A percentile compares a stretch with the other conserved stretches of the same genome.
phyloP scores from a whole-genome alignment of 2,888 invertebrate genomes.

The Tetramorium bicarinatum region DNA sequence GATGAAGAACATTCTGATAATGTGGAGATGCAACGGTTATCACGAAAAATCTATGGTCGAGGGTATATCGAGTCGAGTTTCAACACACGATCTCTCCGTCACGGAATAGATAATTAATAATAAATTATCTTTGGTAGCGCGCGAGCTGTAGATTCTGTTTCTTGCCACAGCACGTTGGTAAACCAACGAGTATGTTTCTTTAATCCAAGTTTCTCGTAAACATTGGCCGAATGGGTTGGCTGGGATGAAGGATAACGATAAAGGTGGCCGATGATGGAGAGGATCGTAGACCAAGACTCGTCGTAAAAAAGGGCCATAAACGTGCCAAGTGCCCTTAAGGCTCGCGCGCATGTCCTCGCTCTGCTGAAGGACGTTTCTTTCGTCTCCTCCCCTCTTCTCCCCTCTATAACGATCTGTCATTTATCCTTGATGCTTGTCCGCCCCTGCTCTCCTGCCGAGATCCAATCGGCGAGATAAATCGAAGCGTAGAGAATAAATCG shows the following conservation, averaged over 20 bases:
- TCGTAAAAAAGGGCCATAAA: constrained; percentile 73
- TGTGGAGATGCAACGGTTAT: background rate
- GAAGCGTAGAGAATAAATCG: constrained; percentile 69
- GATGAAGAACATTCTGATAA: background rate
- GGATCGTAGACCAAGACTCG: constrained; percentile 63
- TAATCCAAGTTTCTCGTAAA: constrained; percentile 49
- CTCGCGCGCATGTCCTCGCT: constrained; percentile 68
- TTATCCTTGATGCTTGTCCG: constrained; percentile 69
- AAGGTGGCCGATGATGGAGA: constrained; percentile 71
- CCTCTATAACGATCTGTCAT: constrained; percentile 72
- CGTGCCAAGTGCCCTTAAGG: constrained; percentile 68
- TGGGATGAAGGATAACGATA: constrained; percentile 63
- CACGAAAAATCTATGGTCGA: background rate
- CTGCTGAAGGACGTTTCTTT: constrained; percentile 63
- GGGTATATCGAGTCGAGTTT: background rate
- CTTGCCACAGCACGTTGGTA: background rate
- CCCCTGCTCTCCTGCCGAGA: constrained; percentile 42
- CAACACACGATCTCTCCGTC: background rate
- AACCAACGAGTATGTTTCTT: constrained; percentile 27
- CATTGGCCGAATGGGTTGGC: constrained; percentile 38
- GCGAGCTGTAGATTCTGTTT: constrained; percentile 36
- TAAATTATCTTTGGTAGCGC: background rate
- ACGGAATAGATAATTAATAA: constrained; percentile 13
- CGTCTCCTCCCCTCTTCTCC: constrained; percentile 5
- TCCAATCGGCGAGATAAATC: constrained; percentile 64